These are phyloP conservation scores for Chionodraco myersi DNA, from an alignment of 2,113 vertebrate species.

Conservation along the genomic window DNA sequence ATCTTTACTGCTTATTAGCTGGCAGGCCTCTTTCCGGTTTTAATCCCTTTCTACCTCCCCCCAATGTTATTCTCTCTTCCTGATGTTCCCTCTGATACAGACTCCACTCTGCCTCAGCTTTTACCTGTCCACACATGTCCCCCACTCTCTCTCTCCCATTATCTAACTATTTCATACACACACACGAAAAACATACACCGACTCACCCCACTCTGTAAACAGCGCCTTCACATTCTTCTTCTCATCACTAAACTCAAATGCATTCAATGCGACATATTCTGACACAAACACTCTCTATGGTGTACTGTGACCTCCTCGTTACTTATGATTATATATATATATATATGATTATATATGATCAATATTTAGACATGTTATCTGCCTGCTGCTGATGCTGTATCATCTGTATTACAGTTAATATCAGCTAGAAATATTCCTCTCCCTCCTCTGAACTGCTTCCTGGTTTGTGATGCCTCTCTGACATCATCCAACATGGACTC, in stretches of 20 bases:
- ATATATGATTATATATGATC: background rate
- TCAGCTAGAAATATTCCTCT: background rate
- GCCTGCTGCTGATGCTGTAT: background rate
- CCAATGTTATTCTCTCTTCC: constrained; percentile 4
- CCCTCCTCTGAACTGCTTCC: constrained; percentile 49
- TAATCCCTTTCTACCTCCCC: background rate
- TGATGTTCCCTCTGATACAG: constrained; percentile 19
- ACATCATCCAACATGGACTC: constrained; percentile 56
- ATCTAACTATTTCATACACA: constrained; percentile 37
- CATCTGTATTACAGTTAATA: background rate
- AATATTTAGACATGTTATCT: background rate
- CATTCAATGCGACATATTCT: background rate
- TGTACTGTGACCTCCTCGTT: background rate
- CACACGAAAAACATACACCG: background rate
- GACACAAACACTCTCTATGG: background rate
- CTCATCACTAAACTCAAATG: background rate
- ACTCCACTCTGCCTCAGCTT: background rate
- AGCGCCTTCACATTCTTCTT: background rate
- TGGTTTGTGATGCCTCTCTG: constrained; percentile 58
- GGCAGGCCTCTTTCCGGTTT: constrained; percentile 3
- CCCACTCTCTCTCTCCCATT: constrained; percentile 10
- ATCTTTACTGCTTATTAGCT: constrained; percentile 33
- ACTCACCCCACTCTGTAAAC: background rate
- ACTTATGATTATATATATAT: background rate
- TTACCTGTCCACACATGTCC: constrained; percentile 64